phyloP scores from a whole-genome alignment of 1,140 invertebrate species.

The Ceratosolen solmsi region DNA sequence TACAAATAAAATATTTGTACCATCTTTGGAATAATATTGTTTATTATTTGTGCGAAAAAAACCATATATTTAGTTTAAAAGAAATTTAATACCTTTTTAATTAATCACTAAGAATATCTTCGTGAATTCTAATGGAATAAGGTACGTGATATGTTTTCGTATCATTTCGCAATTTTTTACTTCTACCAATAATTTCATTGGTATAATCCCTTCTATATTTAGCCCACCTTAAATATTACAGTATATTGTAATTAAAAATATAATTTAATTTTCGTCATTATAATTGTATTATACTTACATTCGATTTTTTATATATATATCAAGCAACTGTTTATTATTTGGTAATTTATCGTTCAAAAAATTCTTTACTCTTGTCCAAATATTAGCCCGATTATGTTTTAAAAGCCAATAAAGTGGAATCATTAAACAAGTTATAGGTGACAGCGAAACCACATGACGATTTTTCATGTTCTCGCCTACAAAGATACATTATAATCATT shows the following conservation, averaged over 20 bases:
- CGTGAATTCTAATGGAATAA: constrained; percentile 76
- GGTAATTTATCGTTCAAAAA: constrained; percentile 78
- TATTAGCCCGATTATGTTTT: constrained; percentile 77
- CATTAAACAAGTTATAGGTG: constrained; percentile 75
- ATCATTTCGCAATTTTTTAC: constrained; percentile 69
- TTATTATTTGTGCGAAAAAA: too few relatives aligned
- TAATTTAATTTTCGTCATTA: background rate
- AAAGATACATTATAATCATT: background rate
- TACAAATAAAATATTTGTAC: background rate
- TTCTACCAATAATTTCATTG: constrained; percentile 69
- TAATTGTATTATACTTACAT: constrained; percentile 55
- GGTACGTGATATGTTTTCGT: constrained; percentile 78
- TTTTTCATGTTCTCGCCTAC: constrained; percentile 77
- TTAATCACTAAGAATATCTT: constrained; percentile 60
- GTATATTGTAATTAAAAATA: background rate
- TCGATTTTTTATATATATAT: constrained; percentile 71
- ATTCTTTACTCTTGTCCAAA: constrained; percentile 77
- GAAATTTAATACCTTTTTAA: background rate
- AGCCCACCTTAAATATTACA: constrained; percentile 68
- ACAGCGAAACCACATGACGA: constrained; percentile 75
- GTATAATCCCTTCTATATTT: constrained; percentile 73
- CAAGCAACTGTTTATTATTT: constrained; percentile 57
- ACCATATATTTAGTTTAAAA: too few relatives aligned
- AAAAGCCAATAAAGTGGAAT: constrained; percentile 78
- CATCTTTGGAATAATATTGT: background rate